Base-by-base conservation (phyloP, 2,888 invertebrate genomes). In the Lasioglossum calceatum region DNA sequence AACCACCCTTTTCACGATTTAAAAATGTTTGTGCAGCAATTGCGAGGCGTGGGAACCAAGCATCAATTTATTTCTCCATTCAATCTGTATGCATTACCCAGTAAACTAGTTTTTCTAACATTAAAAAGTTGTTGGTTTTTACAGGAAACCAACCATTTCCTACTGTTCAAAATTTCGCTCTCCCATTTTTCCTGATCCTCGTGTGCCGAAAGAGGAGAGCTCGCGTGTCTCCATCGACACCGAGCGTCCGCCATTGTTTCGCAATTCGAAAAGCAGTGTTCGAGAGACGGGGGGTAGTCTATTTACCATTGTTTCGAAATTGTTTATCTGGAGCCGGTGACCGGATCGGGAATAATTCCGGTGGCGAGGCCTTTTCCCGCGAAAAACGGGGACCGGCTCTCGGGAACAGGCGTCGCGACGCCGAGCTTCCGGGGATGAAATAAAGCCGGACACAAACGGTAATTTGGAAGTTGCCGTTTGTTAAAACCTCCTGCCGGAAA, bases 391-490 rank as follows among this genome's bases (percentile, higher is more conserved):
- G 58, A 36, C 23, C n/a, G n/a, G 75, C 14, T 12, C 36, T 16
- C 23, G n/a, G 16, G 54, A 12, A 42, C 70, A 70, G 54, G 75
- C 36, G 36, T 39, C 54, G 54, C 39, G 71, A 36, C 27, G 71
- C 50, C 72, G 58, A 10, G 70, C 39, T 23, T 70, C 70, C 70
- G 70, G 32, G 8, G 47, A 16, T 16, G 64, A 54, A 32, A 47
- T 36, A 74, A 61, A 58, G 50, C 67, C 44, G 78, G 54, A 70
- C 70, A n/a, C 54, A 54, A 12, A 71, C 70, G 36, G 36, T 76
- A 76, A 84, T 71, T 79, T 19, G 47, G 44, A 79, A 85, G 84
- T 85, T 85, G 71, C 54, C 32, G 3, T n/a, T 32, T 27, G 64
- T 64, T n/a, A 81, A 67, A 79, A 67, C 36, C 61, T 72, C 27